Percentiles rank a stretch among this genome's conserved stretches.
Evolutionary conservation across 2,888 invertebrate genomes (phyloP).

Genomic region (Xylophagus ater): DNA sequence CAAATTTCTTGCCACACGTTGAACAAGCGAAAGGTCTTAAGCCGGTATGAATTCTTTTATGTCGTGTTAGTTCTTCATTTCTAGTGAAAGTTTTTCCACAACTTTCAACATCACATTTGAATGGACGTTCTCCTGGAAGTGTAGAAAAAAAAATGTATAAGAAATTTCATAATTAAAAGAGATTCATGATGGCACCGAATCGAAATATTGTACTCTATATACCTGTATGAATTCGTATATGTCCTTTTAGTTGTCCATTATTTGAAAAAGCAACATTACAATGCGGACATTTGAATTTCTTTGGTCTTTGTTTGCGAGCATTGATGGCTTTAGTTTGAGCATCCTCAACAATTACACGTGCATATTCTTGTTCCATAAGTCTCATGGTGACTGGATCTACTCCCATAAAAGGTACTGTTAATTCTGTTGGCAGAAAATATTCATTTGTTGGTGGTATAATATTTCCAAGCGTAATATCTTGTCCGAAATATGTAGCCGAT

Average conservation of each 20-base stretch:
- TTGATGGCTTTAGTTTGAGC: constrained; percentile 56
- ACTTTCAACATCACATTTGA: constrained; percentile 70
- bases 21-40: constrained; percentile 75
- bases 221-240: constrained; percentile 84
- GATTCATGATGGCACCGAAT: no score
- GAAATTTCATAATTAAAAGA: background rate
- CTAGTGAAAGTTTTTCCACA: constrained; percentile 86
- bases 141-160: background rate
- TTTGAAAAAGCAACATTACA: constrained; percentile 89
- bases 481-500: background rate
- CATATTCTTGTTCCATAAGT: constrained; percentile 58
- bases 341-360: constrained; percentile 57
- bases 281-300: constrained; percentile 83
- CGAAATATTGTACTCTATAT: constrained; percentile 24
- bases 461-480: no score
- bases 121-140: constrained; percentile 70
- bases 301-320: constrained; percentile 68
- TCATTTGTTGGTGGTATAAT: background rate
- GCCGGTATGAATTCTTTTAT: constrained; percentile 81
- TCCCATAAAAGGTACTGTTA: constrained; percentile 22
- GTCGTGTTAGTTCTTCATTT: constrained; percentile 85
- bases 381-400: constrained; percentile 36
- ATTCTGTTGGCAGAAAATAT: background rate
- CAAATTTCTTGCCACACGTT: constrained; percentile 85
- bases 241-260: constrained; percentile 83